Percentiles rank a stretch among this genome's conserved stretches.
phyloP scores from a whole-genome alignment of 2,888 invertebrate genomes.

The Melikaiella ostensackeni region DNA sequence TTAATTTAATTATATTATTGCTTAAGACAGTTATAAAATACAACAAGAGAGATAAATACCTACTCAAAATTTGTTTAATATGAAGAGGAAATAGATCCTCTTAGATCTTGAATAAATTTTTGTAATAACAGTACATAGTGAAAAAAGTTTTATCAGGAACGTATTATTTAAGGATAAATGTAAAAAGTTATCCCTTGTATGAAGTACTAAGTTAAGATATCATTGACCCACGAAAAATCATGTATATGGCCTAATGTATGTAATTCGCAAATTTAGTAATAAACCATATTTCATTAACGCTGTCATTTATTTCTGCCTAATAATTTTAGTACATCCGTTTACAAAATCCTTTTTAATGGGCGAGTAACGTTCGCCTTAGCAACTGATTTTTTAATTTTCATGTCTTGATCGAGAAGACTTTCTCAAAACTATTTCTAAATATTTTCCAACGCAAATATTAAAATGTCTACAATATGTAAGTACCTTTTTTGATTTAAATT shows the following conservation, averaged over 20 bases:
- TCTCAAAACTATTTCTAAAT: too few species aligned
- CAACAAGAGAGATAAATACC: not conserved
- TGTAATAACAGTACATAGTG: not conserved
- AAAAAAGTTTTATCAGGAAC: not conserved
- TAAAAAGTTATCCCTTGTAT: not conserved
- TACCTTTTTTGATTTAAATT: too few species aligned
- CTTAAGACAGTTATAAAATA: not conserved
- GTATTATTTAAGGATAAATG: not conserved
- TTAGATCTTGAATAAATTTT: not conserved
- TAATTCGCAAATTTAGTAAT: constrained; percentile 73
- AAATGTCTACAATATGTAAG: too few species aligned
- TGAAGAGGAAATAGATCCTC: not conserved
- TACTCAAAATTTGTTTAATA: not conserved
- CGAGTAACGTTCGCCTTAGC: too few species aligned
- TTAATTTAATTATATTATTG: not conserved
- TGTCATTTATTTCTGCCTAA: not conserved
- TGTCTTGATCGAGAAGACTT: too few species aligned
- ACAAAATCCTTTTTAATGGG: too few species aligned
- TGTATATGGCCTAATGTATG: constrained; percentile 74
- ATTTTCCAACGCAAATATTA: too few species aligned
- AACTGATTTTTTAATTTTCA: too few species aligned
- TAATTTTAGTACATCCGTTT: too few species aligned
- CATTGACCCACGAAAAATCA: constrained; percentile 51
- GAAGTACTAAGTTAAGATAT: not conserved
- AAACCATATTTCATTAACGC: constrained; percentile 69